These are phyloP conservation scores for Charanyca ferruginea DNA, from an alignment of 2,888 invertebrate genomes.

Conservation along the genomic window DNA sequence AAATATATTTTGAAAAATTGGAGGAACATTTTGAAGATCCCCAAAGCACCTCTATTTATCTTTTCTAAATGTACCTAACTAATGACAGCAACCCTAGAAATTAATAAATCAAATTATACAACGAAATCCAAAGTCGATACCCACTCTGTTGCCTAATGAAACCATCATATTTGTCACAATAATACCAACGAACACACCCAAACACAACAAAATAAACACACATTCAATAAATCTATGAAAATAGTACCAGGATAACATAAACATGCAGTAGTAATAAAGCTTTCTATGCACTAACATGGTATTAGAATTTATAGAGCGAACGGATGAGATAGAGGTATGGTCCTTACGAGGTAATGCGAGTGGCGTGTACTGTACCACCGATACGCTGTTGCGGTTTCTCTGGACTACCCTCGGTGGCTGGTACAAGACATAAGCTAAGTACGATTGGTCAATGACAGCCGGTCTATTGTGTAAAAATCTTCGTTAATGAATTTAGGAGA, in stretches of 20 bases:
- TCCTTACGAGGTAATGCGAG: constrained; percentile 77
- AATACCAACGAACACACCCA: constrained; percentile 20
- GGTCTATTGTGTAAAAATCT: background rate
- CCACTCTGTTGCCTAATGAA: no score
- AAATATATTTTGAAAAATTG: no score
- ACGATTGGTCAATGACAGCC: no score
- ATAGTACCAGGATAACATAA: constrained; percentile 62
- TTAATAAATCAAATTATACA: no score
- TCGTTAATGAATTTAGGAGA: background rate
- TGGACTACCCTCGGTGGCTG: constrained; percentile 75
- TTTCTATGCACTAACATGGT: constrained; percentile 74
- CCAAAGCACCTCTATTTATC: no score
- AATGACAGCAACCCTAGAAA: no score
- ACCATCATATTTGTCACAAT: constrained; percentile 36
- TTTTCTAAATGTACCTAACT: no score
- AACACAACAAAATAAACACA: constrained; percentile 32
- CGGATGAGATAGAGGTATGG: constrained; percentile 76
- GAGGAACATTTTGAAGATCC: no score
- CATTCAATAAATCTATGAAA: constrained; percentile 57
- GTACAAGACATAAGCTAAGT: constrained; percentile 55
- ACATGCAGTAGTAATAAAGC: constrained; percentile 79
- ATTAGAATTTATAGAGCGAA: constrained; percentile 79
- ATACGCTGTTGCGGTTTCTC: constrained; percentile 88
- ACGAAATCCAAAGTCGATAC: no score
- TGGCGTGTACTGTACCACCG: constrained; percentile 80